Evolutionary conservation across 2,113 vertebrate species (phyloP).

Genomic region (Trichomycterus rosablanca): DNA sequence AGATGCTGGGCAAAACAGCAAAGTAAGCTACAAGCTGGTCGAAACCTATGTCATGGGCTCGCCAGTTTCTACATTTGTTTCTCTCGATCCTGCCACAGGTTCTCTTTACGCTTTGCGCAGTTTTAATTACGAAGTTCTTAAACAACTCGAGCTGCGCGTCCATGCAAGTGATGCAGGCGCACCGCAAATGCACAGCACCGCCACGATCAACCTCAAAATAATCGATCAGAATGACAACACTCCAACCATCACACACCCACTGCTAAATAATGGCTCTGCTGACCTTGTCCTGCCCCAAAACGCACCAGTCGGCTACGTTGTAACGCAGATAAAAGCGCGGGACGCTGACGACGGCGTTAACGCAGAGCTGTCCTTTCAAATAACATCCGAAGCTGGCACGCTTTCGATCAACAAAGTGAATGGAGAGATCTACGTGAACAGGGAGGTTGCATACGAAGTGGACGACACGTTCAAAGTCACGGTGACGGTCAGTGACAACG

Average conservation of each 20-base stretch:
- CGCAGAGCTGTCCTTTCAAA: conserved; percentile 76
- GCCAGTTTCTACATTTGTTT: conserved; percentile 85
- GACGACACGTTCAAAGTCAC: conserved; percentile 77
- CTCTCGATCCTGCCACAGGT: conserved; percentile 84
- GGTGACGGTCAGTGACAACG: conserved; percentile 82
- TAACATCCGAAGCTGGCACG: conserved; percentile 67
- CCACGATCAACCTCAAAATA: conserved; percentile 77
- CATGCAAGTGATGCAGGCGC: conserved; percentile 84
- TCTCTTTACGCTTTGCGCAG: conserved; percentile 89
- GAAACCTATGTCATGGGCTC: conserved; percentile 78
- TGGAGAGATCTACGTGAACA: conserved; percentile 83
- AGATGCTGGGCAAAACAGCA: conserved; percentile 81
- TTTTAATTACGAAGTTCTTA: conserved; percentile 88
- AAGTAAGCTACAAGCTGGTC: conserved; percentile 80
- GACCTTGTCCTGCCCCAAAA: conserved; percentile 79
- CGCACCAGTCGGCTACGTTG: conserved; percentile 73
- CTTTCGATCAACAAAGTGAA: conserved; percentile 82
- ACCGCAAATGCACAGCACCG: conserved; percentile 79
- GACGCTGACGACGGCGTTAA: conserved; percentile 88
- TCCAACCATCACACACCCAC: conserved; percentile 77
- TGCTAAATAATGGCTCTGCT: conserved; percentile 77
- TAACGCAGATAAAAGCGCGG: conserved; percentile 81
- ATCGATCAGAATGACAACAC: conserved; percentile 93
- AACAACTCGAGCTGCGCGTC: conserved; percentile 82
- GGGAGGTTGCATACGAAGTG: conserved; percentile 77